A percentile compares a stretch with the other conserved stretches of the same genome.
phyloP scores from a whole-genome alignment of 2,113 vertebrate genomes.

The Ophthalmolycus amberensis region DNA sequence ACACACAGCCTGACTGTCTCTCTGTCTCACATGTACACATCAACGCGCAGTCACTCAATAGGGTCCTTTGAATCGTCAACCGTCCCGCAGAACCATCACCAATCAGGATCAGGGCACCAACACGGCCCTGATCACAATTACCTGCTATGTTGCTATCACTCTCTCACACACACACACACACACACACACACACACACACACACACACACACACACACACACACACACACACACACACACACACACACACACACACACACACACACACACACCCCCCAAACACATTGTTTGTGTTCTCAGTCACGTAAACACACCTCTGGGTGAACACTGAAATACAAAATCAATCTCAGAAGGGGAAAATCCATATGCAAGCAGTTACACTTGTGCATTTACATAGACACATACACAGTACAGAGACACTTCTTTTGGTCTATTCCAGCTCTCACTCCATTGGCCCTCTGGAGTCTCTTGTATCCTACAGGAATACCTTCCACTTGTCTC shows the following conservation, averaged over 20 bases:
- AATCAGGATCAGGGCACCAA: not conserved
- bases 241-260: too few species aligned
- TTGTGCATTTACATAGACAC: not conserved
- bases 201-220: too few species aligned
- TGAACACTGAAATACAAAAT: not conserved
- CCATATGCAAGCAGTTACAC: not conserved
- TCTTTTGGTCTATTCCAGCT: not conserved
- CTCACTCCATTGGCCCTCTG: not conserved
- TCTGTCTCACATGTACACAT: not conserved
- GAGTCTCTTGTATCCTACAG: not conserved
- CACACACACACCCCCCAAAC: not conserved
- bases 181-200: too few species aligned
- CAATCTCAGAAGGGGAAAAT: slow-evolving; percentile 2
- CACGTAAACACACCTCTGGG: slow-evolving; percentile 16
- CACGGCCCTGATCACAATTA: slow-evolving; percentile 7
- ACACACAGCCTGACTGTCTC: not conserved
- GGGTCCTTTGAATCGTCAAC: slow-evolving; percentile 9
- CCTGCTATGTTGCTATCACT: slow-evolving; percentile 1
- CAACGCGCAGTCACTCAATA: not conserved
- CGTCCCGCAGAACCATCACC: not conserved
- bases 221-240: too few species aligned
- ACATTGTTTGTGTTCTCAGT: not conserved
- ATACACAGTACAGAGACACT: not conserved
- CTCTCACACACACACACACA: too few species aligned
- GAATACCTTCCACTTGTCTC: not conserved